Evolutionary conservation across 2,113 vertebrate species (phyloP), one percentile per base, ranked within the genome.

Genomic region (Gasterosteus nipponicus): DNA sequence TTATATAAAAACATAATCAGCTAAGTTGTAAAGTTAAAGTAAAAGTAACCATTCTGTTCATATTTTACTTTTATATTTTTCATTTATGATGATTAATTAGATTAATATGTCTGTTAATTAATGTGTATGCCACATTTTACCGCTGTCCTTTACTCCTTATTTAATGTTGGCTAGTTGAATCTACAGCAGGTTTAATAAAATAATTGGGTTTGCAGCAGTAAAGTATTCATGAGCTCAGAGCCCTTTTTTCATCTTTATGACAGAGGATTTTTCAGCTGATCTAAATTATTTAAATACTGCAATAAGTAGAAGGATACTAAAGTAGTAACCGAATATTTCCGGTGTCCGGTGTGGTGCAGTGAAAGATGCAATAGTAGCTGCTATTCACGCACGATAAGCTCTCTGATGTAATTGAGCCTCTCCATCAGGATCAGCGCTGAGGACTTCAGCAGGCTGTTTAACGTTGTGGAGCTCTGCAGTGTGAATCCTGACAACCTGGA

Each of bases 381-480:
- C 39, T 19, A 3, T n/a, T 46, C 16, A 15, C 4, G 26, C 7
- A 14, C n/a, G 51, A 7, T 38, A 26, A n/a, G 35, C 11, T 49
- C 22, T 56, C 10, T 71, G 49, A 59, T 53, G 29, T 59, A 9
- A 69, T 8, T 41, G 2, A 4, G 67, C 7, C 2, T 67, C 54
- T 65, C 7, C 22, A 3, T 73, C 44, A 96, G 95, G 94, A 96
- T 96, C 80, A 87, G 88, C 0, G 73, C 83, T n/a, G 87, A 93
- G 16, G 93, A 94, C 47, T 94, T 96, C 82, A 85, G 84, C 61
- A 76, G n/a, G 1, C 81, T 93, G 35, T 96, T 92, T 41, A 56
- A 93, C 19, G 66, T 89, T 0, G 91, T 95, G 84, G 94, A 95
- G 83, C 79, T 95, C 62, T 96, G 94, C 86, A 94, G 91, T 10